Conservation (phyloP, 2,113 vertebrate genomes). For the Rhinoderma darwinii region DNA sequence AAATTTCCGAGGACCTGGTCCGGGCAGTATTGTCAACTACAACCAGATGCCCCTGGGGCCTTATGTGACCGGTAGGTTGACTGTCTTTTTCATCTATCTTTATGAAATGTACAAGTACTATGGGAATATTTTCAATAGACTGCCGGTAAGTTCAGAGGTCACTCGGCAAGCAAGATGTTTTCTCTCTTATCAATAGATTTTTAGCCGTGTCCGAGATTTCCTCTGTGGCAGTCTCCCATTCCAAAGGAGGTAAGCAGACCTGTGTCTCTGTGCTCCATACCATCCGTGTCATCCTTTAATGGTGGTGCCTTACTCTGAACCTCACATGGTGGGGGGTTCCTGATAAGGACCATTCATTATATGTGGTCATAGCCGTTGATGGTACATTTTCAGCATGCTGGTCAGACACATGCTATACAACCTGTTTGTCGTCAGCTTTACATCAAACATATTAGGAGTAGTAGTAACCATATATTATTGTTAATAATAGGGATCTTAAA, state of each 20-base stretch:
- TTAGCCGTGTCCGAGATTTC: conserved; percentile 68
- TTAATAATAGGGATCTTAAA: neutral
- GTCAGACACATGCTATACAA: conserved; percentile 5
- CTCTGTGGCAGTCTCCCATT: conserved; percentile 64
- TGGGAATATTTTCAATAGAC: neutral
- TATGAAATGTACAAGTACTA: neutral
- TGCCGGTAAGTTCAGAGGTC: neutral
- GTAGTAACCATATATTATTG: too few species aligned
- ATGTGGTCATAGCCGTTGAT: conserved; percentile 19
- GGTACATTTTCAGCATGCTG: conserved; percentile 10
- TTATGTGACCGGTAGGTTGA: conserved; percentile 89
- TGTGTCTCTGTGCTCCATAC: neutral
- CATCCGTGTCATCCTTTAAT: conserved; percentile 29
- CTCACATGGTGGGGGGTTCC: conserved; percentile 19
- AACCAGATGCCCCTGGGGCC: conserved; percentile 98
- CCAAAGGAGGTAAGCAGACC: conserved; percentile 70
- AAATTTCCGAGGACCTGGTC: conserved; percentile 87
- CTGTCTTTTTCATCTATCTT: rapidly evolving
- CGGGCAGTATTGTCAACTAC: conserved; percentile 94
- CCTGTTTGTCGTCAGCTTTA: neutral
- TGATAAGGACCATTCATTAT: conserved; percentile 22
- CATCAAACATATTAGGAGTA: neutral
- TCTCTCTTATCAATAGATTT: conserved; percentile 72
- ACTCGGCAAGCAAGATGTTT: conserved; percentile 36
- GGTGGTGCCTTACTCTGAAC: neutral